Base-by-base conservation (phyloP, 2,797 vertebrate genomes). In the Intellagama lesueurii region DNA sequence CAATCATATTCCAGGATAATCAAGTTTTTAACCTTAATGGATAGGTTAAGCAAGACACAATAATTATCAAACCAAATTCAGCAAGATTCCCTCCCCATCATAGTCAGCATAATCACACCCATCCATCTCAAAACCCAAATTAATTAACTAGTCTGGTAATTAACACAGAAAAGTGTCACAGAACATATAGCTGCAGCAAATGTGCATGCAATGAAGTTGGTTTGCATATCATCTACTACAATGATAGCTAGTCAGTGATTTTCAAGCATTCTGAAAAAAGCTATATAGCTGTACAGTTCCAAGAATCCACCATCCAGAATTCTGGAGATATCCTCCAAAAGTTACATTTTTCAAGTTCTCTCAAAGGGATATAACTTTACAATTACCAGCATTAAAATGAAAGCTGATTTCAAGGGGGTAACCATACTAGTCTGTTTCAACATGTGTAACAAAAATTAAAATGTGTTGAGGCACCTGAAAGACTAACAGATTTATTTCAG, bases 191-290 rank as follows among this genome's bases (percentile, higher is more conserved):
- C 32, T 69, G 73, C 30, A 85, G 49, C 14, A 85, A 79, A 73
- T 72, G 72, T 40, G 52, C 56, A 79, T 73, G 32, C 24, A 1
- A 80, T 80, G 56, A 49, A 70, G 35, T 22, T 8, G 24, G 52
- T 89, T 79, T 79, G 75, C n/a, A 35, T 30, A 88, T 88, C 75
- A 69, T 40, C 40, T 22, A 12, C 26, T 64, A 28, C 72, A 85
- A 80, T 84, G 70, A 60, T 11, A 56, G 17, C 32, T 89, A 64
- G 17, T 40, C 32, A 47, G 28, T 68, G 14, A 35, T 56, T 88
- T 78, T 88, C 32, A 78, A 17, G 76, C n/a, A 52, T 35, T 35
- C 44, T 40, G 30, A 9, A 56, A 44, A 66, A 49, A 52, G 77
- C 68, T 17, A 17, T 17, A 17, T 64, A 4, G 14, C 60, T 19